A percentile compares a stretch with the other conserved stretches of the same genome.
These are phyloP conservation scores for Dipodomys stephensi DNA, from an alignment of 2,113 vertebrate genomes.

Conservation along the genomic window DNA sequence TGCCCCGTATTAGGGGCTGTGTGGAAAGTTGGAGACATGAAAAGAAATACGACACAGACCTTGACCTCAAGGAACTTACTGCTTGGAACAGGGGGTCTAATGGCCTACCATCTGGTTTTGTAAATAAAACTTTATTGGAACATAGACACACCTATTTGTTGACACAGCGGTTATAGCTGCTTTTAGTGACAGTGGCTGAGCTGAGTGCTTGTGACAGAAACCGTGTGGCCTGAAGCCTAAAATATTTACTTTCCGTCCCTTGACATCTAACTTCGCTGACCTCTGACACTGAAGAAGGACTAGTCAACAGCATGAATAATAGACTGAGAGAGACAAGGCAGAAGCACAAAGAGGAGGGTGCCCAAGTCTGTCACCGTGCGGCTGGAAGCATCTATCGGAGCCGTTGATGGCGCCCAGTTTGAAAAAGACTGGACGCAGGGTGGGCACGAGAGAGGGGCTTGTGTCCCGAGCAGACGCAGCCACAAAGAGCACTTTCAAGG, in stretches of 20 bases:
- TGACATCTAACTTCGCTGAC: background rate
- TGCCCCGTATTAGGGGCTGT: background rate
- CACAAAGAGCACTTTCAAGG: background rate
- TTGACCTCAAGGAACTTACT: background rate
- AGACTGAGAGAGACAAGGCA: background rate
- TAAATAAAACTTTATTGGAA: conserved; percentile 26
- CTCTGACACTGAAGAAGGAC: background rate
- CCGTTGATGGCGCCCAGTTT: rapidly evolving
- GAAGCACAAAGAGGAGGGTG: rapidly evolving
- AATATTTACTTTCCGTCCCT: background rate
- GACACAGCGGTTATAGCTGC: background rate
- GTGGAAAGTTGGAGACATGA: background rate
- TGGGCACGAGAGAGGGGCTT: background rate
- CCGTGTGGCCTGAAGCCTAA: background rate
- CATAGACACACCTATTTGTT: background rate
- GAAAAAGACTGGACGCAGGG: background rate
- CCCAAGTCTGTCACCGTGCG: rapidly evolving
- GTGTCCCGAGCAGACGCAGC: background rate
- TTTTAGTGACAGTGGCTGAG: background rate
- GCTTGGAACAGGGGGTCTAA: background rate
- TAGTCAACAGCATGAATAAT: background rate
- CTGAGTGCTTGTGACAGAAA: background rate
- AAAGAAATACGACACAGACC: background rate
- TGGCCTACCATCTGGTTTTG: background rate
- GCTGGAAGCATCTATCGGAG: rapidly evolving